phyloP scores from a whole-genome alignment of 2,797 vertebrate genomes.

The Cottoperca gobio region DNA sequence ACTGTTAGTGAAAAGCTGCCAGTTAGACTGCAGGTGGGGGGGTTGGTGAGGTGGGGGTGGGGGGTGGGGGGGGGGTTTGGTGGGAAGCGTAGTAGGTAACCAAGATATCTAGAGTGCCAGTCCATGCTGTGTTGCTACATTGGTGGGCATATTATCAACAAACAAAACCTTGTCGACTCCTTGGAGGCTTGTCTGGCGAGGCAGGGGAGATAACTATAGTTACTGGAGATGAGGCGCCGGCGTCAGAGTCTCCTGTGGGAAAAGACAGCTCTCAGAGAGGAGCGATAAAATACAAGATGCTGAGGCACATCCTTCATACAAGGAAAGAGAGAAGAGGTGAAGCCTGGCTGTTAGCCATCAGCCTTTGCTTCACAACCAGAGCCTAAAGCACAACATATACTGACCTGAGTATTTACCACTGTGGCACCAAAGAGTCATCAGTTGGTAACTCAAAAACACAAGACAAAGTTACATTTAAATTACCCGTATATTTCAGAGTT shows the following conservation, averaged over 20 bases:
- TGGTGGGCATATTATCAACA: conserved; percentile 72
- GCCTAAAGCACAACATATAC: background rate
- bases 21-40: conserved; percentile 57
- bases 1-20: conserved; percentile 66
- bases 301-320: conserved; percentile 16
- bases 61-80: conserved; percentile 11
- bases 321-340: conserved; percentile 13
- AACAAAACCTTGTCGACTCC: conserved; percentile 89
- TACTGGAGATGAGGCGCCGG: conserved; percentile 82
- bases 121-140: conserved; percentile 70
- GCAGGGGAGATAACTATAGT: conserved; percentile 86
- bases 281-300: conserved; percentile 33
- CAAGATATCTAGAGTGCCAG: conserved; percentile 51
- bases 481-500: background rate
- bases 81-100: conserved; percentile 36
- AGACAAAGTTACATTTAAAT: background rate
- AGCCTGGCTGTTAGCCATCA: conserved; percentile 18
- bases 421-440: background rate
- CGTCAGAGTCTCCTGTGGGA: conserved; percentile 83
- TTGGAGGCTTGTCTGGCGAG: conserved; percentile 88
- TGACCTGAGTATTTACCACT: background rate
- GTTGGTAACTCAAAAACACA: background rate
- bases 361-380: background rate
- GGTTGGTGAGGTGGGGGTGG: conserved; percentile 21
- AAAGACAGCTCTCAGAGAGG: conserved; percentile 74